Evolutionary conservation across 2,113 vertebrate species (phyloP).

Genomic region (Neomonachus schauinslandi): DNA sequence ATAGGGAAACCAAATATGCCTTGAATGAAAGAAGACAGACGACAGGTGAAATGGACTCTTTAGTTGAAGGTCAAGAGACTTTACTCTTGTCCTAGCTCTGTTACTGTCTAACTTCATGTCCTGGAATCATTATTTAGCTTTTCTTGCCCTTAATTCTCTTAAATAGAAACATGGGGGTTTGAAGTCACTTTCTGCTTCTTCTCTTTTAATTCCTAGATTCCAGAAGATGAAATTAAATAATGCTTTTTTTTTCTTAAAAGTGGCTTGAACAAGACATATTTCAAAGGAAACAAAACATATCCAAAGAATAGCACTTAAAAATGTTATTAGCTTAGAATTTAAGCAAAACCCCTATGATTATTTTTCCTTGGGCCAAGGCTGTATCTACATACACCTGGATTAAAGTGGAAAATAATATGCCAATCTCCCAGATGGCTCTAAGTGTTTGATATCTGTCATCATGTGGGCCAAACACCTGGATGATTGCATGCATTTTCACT

Average conservation of each 20-base stretch:
- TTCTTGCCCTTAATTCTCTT: not conserved
- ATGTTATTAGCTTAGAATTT: slow-evolving; percentile 8
- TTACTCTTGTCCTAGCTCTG: not conserved
- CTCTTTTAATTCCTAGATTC: not conserved
- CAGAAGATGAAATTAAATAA: slow-evolving; percentile 22
- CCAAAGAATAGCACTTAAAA: not conserved
- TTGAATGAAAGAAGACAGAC: not conserved
- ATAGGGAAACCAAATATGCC: not conserved
- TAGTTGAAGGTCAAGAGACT: not conserved
- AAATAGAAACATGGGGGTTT: not conserved
- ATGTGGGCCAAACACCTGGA: slow-evolving; percentile 68
- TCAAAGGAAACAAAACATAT: not conserved
- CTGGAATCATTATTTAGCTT: not conserved
- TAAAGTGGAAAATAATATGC: slow-evolving; percentile 15
- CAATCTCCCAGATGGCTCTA: slow-evolving; percentile 58
- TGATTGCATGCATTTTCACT: slow-evolving; percentile 57
- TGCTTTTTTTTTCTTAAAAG: not conserved
- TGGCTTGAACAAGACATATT: not conserved
- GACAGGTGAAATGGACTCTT: not conserved
- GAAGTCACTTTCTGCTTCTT: not conserved
- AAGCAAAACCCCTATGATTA: not conserved
- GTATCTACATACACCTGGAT: slow-evolving; percentile 44
- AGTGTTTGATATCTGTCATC: slow-evolving; percentile 69
- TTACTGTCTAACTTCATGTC: not conserved
- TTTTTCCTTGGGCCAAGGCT: not conserved